phyloP scores from a whole-genome alignment of 2,797 vertebrate genomes.

The Acanthis flammea region DNA sequence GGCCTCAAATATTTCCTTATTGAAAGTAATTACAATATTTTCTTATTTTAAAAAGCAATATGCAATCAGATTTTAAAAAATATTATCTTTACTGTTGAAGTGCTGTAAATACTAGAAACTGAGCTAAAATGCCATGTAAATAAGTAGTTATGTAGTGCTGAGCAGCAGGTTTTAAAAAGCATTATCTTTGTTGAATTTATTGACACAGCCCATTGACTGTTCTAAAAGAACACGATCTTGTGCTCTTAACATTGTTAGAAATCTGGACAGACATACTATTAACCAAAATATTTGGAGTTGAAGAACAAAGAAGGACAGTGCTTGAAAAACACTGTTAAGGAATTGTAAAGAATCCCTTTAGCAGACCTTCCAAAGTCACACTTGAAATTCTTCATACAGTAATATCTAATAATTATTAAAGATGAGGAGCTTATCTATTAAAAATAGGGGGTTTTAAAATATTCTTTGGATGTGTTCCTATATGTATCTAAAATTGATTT shows the following conservation, averaged over 20 bases:
- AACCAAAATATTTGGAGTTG: background rate
- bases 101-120: background rate
- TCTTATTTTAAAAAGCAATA: background rate
- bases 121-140: accelerated
- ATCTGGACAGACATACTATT: background rate
- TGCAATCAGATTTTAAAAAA: background rate
- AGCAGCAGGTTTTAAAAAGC: background rate
- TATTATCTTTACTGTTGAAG: background rate
- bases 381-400: background rate
- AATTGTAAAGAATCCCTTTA: background rate
- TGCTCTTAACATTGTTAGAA: background rate
- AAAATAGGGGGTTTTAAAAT: background rate
- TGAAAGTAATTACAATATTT: background rate
- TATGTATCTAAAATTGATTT: background rate
- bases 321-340: background rate
- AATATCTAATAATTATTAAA: background rate
- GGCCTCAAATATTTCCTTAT: background rate
- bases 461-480: background rate
- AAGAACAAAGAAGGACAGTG: background rate
- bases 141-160: background rate
- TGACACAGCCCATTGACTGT: background rate
- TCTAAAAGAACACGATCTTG: background rate
- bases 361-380: background rate
- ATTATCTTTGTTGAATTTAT: background rate
- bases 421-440: background rate